Evolutionary conservation across 2,113 vertebrate genomes (phyloP), one percentile per base, ranked within the genome.

Genomic region (Ceyx cyanopectus): DNA sequence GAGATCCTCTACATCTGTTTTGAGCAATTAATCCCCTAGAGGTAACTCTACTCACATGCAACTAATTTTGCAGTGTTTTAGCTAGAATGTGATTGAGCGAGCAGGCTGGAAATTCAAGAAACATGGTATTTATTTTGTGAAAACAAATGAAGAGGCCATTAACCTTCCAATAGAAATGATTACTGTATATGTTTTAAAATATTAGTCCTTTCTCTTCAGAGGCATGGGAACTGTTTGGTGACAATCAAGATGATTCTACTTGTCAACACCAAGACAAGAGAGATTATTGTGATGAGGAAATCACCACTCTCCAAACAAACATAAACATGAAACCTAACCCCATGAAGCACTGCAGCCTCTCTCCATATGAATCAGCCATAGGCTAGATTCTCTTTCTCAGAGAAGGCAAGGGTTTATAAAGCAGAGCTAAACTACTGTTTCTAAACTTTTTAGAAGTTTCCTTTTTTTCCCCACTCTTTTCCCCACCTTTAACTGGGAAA

Each of bases 61-160:
- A 93, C 75, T 88, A 91, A 96, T 96, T 96, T 88, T 75, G 41
- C 61, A 63, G 34, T 62, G 58, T 81, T 94, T 95, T 90, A 91
- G 61, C 43, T 79, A 84, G 50, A 81, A 92, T 27, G 58, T 86
- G 89, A 94, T 92, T 81, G 73, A 96, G 76, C 34, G 83, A 93
- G 41, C 15, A 43, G 56, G 24, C 84, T 94, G 50, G 41, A 95
- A 87, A 79, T 30, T 30, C 73, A 93, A 90, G 77, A 88, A 92
- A 89, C n/a, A 87, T 85, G 24, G 43, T 90, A 74, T 92, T 89
- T 91, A 61, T 89, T 94, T 76, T 92, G 67, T 53, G 79, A 57
- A 87, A 96, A 95, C 32, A 90, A 96, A 96, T 89, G 75, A 96
- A 83, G 54, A 92, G 87, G 69, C 67, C 58, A 84, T 88, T 93